Percentiles rank a stretch among this genome's conserved stretches.
Evolutionary conservation across 2,113 vertebrate genomes (phyloP).

Genomic region (Dasyornis broadbenti): DNA sequence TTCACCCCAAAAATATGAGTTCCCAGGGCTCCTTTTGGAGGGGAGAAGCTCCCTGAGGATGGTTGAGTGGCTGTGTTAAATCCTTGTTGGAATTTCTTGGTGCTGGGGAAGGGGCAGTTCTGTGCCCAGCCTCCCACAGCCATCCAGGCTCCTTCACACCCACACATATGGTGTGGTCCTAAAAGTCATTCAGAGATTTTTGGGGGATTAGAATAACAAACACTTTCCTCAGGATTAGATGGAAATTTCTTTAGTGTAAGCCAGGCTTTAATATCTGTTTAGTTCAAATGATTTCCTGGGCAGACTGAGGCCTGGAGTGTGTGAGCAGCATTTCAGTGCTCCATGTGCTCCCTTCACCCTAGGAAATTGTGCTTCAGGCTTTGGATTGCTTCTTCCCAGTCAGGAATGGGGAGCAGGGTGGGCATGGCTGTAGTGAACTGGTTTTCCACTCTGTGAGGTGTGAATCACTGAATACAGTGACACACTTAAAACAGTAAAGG

Average conservation of each 20-base stretch:
- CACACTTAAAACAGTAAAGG: rapidly evolving
- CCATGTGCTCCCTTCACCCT: rapidly evolving
- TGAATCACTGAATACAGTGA: not conserved
- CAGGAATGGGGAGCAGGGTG: not conserved
- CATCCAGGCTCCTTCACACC: not conserved
- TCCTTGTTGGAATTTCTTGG: not conserved
- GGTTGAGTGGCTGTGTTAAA: not conserved
- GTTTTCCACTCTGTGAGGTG: not conserved
- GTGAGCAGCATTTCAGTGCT: not conserved
- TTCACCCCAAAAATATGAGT: not conserved
- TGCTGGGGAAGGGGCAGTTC: not conserved
- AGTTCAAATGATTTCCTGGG: not conserved
- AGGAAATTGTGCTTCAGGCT: not conserved
- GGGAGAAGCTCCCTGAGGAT: not conserved
- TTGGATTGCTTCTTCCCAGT: not conserved
- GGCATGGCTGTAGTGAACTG: not conserved
- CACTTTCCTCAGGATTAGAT: not conserved
- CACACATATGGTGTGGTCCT: not conserved
- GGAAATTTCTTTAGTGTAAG: not conserved
- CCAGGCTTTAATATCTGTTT: not conserved
- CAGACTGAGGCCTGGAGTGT: not conserved
- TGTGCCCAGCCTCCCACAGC: rapidly evolving
- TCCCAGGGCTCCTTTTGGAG: not conserved
- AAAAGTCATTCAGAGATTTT: not conserved
- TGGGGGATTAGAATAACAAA: not conserved